Percentiles rank a stretch among this genome's conserved stretches.
Evolutionary conservation across 2,888 invertebrate species (phyloP).

Genomic region (Hirtodrosophila alboralis): DNA sequence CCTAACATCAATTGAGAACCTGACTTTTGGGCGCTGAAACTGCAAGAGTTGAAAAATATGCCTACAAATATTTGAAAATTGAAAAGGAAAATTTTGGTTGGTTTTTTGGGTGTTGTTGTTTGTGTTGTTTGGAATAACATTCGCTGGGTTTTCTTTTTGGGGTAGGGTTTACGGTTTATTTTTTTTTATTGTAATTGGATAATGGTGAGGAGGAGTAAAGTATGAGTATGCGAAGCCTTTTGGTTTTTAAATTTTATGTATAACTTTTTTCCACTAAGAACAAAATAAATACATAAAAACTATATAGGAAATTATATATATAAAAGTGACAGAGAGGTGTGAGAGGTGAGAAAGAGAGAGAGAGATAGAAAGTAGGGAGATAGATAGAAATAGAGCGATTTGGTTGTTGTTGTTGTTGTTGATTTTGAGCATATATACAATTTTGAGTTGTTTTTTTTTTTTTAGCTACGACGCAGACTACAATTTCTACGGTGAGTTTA

Average conservation of each 20-base stretch:
- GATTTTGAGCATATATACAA: conserved; percentile 76
- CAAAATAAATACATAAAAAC: conserved; percentile 66
- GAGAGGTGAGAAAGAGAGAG: conserved; percentile 9
- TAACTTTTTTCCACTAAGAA: conserved; percentile 70
- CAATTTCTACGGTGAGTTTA: conserved; percentile 75
- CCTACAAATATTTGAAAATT: conserved; percentile 24
- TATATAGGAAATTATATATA: conserved; percentile 52
- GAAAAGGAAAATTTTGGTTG: conserved; percentile 26
- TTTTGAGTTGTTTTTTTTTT: too few relatives aligned
- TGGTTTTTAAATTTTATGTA: conserved; percentile 69
- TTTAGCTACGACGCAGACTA: conserved; percentile 67
- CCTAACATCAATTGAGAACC: conserved; percentile 29
- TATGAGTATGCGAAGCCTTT: conserved; percentile 82
- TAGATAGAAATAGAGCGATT: conserved; percentile 41
- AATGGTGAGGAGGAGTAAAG: conserved; percentile 53
- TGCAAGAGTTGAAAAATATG: conserved; percentile 29
- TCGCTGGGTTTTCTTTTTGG: conserved; percentile 12
- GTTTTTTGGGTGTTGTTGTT: conserved; percentile 35
- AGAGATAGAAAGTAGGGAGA: conserved; percentile 24
- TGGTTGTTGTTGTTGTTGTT: conserved; percentile 46
- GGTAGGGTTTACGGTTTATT: conserved; percentile 15
- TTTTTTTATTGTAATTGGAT: conserved; percentile 21
- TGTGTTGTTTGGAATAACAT: conserved; percentile 27
- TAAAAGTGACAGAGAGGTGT: conserved; percentile 31
- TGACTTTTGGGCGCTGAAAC: conserved; percentile 37